A percentile compares a stretch with the other conserved stretches of the same genome.
Evolutionary conservation across 2,113 vertebrate species (phyloP).

Genomic region (Athene cunicularia): DNA sequence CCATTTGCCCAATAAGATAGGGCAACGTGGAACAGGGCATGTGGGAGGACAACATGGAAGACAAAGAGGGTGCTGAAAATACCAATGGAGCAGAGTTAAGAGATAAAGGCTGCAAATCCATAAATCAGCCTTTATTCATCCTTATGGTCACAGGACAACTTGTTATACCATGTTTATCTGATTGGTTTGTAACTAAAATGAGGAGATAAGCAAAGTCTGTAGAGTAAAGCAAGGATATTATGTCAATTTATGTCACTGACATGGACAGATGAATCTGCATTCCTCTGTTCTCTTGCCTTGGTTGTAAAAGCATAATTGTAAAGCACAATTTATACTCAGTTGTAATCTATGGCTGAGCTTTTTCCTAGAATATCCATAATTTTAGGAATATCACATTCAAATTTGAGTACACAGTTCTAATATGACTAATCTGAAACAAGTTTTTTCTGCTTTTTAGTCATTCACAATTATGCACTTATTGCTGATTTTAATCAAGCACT

Average conservation of each 20-base stretch:
- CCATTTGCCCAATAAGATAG: background rate
- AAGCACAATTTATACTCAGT: background rate
- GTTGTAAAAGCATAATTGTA: background rate
- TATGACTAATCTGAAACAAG: background rate
- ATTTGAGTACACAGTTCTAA: background rate
- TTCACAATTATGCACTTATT: background rate
- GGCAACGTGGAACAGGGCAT: background rate
- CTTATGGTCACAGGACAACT: background rate
- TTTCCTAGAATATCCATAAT: background rate
- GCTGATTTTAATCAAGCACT: background rate
- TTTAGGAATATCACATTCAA: background rate
- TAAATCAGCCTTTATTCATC: background rate
- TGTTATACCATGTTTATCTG: background rate
- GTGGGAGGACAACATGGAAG: background rate
- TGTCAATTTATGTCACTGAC: background rate
- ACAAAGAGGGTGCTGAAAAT: background rate
- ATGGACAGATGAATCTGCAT: background rate
- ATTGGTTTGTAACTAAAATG: background rate
- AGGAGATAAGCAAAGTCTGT: background rate
- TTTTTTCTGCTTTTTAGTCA: background rate
- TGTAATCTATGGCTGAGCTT: background rate
- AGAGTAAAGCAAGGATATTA: background rate
- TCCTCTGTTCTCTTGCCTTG: background rate
- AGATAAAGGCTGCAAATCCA: background rate
- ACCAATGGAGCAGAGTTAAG: background rate